Evolutionary conservation across 2,797 vertebrate species (phyloP), one percentile per base, ranked within the genome.

Genomic region (Tokudaia tokunoshimensis): DNA sequence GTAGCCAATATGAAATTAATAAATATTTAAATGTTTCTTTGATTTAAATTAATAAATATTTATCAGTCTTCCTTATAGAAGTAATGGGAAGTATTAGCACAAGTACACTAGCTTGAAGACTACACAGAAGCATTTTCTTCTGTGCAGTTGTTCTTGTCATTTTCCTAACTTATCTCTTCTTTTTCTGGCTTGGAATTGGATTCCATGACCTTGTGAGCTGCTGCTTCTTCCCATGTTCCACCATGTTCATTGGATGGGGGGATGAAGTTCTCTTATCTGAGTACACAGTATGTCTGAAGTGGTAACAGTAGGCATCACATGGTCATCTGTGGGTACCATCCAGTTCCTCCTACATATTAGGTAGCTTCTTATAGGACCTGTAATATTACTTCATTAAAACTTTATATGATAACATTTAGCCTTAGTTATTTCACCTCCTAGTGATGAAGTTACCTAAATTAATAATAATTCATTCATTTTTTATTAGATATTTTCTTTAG

Each of bases 11-110:
- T 59, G 76, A 89, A 94, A 44, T 72, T 52, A 78, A 85, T 70
- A 81, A 74, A 65, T 22, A 92, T 87, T 61, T 63, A 34, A 89
- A 47, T 78, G 37, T 89, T 84, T 84, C 15, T 63, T 83, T 20
- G 10, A 84, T 47, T 78, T 93, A 93, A 92, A 91, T 67, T 75
- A 91, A 61, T 82, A 76, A 63, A 57, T 89, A 87, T 92, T 74
- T 90, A 47, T 84, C 55, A 24, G 59, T 81, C 29, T 47, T 89
- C 74, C 34, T 70, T 91, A 70, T 4, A 59, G 76, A 90, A 92
- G 24, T 55, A 94, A 80, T 89, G 20, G 81, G 15, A 65, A 87
- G 55, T 44, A 44, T 59, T 63, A 76, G 41, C 6, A 59, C 2
- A 85, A 22, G 24, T 44, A 34, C 81, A 91, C 78, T 90, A 82